Conservation (phyloP, 1,140 invertebrate genomes). For the Anadara kagoshimensis region DNA sequence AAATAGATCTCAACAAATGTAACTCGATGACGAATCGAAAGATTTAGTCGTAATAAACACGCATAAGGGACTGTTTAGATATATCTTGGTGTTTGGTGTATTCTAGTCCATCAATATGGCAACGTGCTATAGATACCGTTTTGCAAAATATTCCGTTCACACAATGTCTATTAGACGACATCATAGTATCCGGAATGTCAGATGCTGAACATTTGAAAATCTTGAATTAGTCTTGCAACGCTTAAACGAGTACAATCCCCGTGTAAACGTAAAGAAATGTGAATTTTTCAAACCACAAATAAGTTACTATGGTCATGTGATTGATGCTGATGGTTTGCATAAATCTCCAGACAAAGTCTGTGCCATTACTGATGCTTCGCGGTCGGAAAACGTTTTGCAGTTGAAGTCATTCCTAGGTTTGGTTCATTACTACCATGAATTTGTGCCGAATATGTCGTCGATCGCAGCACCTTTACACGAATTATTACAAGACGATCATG, state of each 20-base stretch:
- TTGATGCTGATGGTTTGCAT: constrained; percentile 14
- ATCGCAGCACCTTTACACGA: constrained; percentile 10
- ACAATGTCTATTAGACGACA: constrained; percentile 35
- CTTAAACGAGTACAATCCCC: constrained; percentile 8
- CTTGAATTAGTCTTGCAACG: constrained; percentile 31
- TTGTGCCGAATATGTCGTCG: constrained; percentile 14
- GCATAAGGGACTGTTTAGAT: constrained; percentile 53
- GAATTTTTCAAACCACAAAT: constrained; percentile 20
- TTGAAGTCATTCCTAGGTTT: constrained; percentile 22
- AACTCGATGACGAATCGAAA: constrained; percentile 50
- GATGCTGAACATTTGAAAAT: constrained; percentile 32
- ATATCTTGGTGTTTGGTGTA: constrained; percentile 70
- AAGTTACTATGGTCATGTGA: constrained; percentile 11
- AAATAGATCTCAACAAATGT: constrained; percentile 38
- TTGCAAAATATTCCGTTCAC: constrained; percentile 54
- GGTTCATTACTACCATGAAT: constrained; percentile 27
- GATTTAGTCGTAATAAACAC: constrained; percentile 45
- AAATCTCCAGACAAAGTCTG: constrained; percentile 27
- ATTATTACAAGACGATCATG: constrained; percentile 6
- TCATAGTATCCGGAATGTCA: constrained; percentile 27
- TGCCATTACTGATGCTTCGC: constrained; percentile 23
- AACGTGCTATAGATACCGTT: constrained; percentile 72
- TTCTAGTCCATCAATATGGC: constrained; percentile 75
- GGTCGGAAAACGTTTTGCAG: constrained; percentile 17
- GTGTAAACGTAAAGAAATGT: constrained; percentile 29